Evolutionary conservation across 2,888 invertebrate species (phyloP).

Genomic region (Cantharis flavilabris): DNA sequence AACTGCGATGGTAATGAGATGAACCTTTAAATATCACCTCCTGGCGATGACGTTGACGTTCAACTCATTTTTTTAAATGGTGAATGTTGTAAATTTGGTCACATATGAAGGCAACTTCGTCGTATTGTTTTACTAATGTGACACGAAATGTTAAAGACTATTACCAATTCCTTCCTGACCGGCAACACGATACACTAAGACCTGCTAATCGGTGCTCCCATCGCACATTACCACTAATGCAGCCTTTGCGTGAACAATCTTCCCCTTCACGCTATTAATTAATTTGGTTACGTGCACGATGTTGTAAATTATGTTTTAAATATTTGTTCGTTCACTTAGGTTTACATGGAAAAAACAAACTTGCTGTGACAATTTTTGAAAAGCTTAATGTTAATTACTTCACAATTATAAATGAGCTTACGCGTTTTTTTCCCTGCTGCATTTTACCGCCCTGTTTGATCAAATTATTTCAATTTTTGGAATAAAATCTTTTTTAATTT

Average conservation of each 20-base stretch:
- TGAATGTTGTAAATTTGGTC: not conserved
- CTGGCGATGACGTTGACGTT: not conserved
- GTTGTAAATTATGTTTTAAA: slow-evolving; percentile 42
- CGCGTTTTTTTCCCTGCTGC: not conserved
- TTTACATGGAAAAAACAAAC: slow-evolving; percentile 3
- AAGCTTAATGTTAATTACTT: not conserved
- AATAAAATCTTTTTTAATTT: no score
- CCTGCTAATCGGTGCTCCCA: slow-evolving; percentile 40
- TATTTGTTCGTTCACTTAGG: slow-evolving; percentile 37
- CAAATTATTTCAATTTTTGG: no score
- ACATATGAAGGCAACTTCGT: slow-evolving; percentile 17
- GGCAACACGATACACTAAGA: slow-evolving; percentile 30
- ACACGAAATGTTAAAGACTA: slow-evolving; percentile 41
- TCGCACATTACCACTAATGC: slow-evolving; percentile 44
- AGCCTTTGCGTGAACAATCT: slow-evolving; percentile 40
- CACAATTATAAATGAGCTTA: not conserved
- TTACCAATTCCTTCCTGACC: slow-evolving; percentile 41
- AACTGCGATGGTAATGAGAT: not conserved
- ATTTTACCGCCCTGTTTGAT: no score
- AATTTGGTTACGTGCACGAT: slow-evolving; percentile 38
- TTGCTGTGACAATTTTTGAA: not conserved
- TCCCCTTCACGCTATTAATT: slow-evolving; percentile 41
- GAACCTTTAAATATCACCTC: not conserved
- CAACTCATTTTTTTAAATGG: not conserved
- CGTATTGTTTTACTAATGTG: slow-evolving; percentile 43